Conservation (phyloP, 2,888 invertebrate species). For the Epinotia ramella region DNA sequence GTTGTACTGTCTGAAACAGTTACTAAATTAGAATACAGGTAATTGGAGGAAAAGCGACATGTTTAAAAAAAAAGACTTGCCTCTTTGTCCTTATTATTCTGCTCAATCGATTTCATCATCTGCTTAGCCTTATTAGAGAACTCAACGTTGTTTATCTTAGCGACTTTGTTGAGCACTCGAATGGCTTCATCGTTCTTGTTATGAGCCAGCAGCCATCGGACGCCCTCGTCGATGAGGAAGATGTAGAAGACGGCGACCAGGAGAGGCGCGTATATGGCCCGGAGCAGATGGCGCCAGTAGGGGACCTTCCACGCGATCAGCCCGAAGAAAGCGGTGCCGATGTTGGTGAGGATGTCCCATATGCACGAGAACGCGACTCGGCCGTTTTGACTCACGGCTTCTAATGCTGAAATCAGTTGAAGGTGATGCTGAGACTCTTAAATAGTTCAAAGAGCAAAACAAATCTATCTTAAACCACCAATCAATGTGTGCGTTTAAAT, state of each 20-base stretch:
- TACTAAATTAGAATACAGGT: no score
- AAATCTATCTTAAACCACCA: no score
- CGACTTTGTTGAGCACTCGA: constrained; percentile 87
- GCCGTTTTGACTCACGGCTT: constrained; percentile 73
- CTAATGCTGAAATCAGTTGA: constrained; percentile 66
- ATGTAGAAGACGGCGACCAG: constrained; percentile 88
- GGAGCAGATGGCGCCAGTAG: constrained; percentile 89
- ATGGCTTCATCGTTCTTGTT: constrained; percentile 88
- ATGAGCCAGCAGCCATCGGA: constrained; percentile 92
- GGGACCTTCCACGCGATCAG: constrained; percentile 89
- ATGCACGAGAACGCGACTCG: constrained; percentile 78
- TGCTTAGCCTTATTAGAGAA: constrained; percentile 82
- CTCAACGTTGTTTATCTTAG: constrained; percentile 87
- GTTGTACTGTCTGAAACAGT: no score
- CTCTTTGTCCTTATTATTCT: constrained; percentile 59
- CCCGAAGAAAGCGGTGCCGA: constrained; percentile 89
- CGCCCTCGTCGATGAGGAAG: constrained; percentile 91
- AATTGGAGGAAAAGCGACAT: background rate
- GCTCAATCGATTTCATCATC: constrained; percentile 72
- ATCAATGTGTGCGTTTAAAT: no score
- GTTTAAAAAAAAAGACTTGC: constrained; percentile 50
- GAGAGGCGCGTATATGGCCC: constrained; percentile 89
- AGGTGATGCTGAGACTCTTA: background rate
- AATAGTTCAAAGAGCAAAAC: no score
- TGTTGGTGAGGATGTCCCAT: constrained; percentile 69